Base-by-base conservation (phyloP, 2,888 invertebrate genomes). In the Dynastes maya region DNA sequence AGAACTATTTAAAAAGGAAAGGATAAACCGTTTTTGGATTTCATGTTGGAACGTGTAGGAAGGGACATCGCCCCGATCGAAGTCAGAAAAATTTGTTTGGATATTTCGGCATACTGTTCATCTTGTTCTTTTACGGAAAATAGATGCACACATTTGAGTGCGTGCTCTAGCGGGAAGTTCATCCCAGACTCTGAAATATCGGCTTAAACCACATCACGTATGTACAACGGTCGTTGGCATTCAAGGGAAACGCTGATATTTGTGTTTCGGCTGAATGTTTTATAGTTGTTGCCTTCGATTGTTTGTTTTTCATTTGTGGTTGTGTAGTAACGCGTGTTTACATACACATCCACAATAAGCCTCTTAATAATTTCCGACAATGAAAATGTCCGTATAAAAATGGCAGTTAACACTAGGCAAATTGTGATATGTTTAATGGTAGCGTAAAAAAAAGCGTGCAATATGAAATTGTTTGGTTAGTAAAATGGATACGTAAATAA, bases 181-280 rank as follows among this genome's bases (percentile, higher is more conserved):
- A 74, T 74, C 37, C 61, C 40, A 22, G 58, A 74, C 61, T 29
- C 61, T 45, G 61, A 74, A 63, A 74, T 74, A 74, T 74, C 49
- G 61, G 45, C 72, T 74, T 74, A 74, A 74, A 74, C 63, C 72
- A 74, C 72, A 74, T 74, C 72, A 74, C 72, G 72, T 74, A 74
- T 74, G 72, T 74, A 74, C 72, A 61, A 61, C 72, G 72, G 61
- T 61, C 72, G 72, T 74, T 74, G 49, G 72, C 49, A 29, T 74
- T 74, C 72, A 74, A 61, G 72, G 72, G 29, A 74, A 74, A 74
- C 29, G 72, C 49, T 74, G 72, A 74, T 74, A 74, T 74, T 74
- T 74, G 72, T 74, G 72, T 74, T 74, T 27, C 72, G 61, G 61
- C 27, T 74, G 72, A 63, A 74, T 74, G 61, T 74, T 74, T 74